These are phyloP conservation scores for Microcebus lehilahytsara DNA, from an alignment of 2,113 vertebrate genomes.

Conservation along the genomic window DNA sequence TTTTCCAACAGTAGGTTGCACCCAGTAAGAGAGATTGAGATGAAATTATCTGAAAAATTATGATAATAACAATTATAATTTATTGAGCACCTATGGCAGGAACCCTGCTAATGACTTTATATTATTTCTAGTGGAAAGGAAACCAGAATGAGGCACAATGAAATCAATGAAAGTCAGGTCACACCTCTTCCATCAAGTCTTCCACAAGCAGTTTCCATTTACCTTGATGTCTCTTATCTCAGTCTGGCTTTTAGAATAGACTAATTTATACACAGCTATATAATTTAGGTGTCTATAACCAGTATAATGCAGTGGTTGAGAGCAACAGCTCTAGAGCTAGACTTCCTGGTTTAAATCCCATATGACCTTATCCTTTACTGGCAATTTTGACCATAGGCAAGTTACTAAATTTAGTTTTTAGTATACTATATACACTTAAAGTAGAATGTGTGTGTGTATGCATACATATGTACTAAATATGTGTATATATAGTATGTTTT, in stretches of 20 bases:
- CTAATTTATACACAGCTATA: not conserved
- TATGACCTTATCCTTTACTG: not conserved
- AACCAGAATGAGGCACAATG: not conserved
- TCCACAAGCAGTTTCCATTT: not conserved
- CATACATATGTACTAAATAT: not conserved
- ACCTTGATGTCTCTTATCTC: not conserved
- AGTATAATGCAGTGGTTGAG: not conserved
- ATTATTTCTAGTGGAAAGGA: not conserved
- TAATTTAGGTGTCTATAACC: not conserved
- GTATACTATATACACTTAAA: not conserved
- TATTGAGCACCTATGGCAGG: not conserved
- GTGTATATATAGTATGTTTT: not conserved
- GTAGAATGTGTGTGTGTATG: not conserved
- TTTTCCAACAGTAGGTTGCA: not conserved
- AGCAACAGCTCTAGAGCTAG: not conserved
- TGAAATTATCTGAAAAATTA: slow-evolving; percentile 18
- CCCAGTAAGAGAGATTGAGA: not conserved
- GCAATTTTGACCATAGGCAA: not conserved
- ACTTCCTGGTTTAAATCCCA: not conserved
- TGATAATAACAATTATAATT: not conserved
- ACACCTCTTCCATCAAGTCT: not conserved
- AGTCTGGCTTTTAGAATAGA: not conserved
- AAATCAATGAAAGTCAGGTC: not conserved
- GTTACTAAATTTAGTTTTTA: not conserved
- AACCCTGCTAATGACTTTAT: not conserved